These are phyloP conservation scores for Microplitis demolitor DNA, from an alignment of 1,140 invertebrate species.

Conservation along the genomic window DNA sequence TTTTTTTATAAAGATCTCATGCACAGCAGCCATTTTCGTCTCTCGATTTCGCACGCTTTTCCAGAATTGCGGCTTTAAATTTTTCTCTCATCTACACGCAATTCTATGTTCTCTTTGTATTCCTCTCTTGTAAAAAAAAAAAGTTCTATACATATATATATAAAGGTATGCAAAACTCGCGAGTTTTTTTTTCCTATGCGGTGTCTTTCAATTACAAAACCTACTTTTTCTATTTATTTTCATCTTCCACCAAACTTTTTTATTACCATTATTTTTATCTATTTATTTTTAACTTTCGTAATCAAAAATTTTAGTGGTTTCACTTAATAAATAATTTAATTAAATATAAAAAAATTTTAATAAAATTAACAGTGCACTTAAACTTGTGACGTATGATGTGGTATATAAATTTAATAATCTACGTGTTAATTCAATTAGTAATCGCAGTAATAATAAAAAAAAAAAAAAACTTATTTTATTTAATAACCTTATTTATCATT, in stretches of 20 bases:
- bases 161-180: constrained; percentile 13
- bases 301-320: too few species aligned
- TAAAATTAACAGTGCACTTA: too few species aligned
- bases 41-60: constrained; percentile 6
- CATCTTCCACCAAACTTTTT: not conserved
- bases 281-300: not conserved
- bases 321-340: too few species aligned
- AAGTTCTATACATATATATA: not conserved
- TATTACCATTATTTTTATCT: not conserved
- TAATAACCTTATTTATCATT: too few species aligned
- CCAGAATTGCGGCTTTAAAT: constrained; percentile 6
- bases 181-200: not conserved
- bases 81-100: not conserved
- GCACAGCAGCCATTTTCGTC: not conserved
- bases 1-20: constrained; percentile 5
- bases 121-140: not conserved
- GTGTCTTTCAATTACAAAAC: constrained; percentile 21
- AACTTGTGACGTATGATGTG: too few species aligned
- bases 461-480: too few species aligned
- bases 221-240: not conserved
- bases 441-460: too few species aligned
- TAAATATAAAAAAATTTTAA: too few species aligned
- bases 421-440: too few species aligned
- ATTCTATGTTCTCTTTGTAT: not conserved
- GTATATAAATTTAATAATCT: too few species aligned